Evolutionary conservation across 1,140 invertebrate genomes (phyloP).

Genomic region (Bombus cullumanus): DNA sequence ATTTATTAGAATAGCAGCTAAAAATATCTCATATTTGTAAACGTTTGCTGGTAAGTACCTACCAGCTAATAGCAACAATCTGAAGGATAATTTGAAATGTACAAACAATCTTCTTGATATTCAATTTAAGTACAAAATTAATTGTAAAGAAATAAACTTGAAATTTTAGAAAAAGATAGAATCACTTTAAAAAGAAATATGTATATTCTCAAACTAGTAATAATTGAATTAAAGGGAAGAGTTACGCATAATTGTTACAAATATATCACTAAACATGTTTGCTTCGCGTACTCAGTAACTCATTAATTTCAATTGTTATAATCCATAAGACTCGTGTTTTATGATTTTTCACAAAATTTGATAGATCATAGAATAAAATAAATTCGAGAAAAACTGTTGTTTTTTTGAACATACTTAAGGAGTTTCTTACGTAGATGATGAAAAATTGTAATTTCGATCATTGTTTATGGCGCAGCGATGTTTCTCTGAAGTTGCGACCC

Average conservation of each 20-base stretch:
- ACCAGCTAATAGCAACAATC: background rate
- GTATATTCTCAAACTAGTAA: background rate
- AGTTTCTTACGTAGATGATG: background rate
- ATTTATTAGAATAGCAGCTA: background rate
- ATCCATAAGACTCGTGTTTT: background rate
- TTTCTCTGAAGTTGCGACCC: conserved; percentile 35
- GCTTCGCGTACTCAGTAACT: too few species aligned
- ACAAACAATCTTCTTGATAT: background rate
- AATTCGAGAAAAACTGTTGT: background rate
- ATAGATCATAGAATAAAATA: background rate
- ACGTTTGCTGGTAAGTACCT: background rate
- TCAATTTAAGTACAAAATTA: conserved; percentile 12
- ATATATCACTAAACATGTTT: background rate
- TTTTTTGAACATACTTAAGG: background rate
- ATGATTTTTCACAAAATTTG: background rate
- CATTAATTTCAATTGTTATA: background rate
- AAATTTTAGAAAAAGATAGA: background rate
- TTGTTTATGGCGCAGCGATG: background rate
- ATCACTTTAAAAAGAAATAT: background rate
- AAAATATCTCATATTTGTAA: background rate
- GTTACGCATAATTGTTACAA: background rate
- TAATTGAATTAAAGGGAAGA: background rate
- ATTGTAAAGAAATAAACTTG: background rate
- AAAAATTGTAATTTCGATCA: background rate
- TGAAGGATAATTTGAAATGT: background rate